A percentile compares a stretch with the other conserved stretches of the same genome.
These are phyloP conservation scores for Caenorhabditis plicata DNA, from an alignment of 2,888 invertebrate species.

Conservation along the genomic window DNA sequence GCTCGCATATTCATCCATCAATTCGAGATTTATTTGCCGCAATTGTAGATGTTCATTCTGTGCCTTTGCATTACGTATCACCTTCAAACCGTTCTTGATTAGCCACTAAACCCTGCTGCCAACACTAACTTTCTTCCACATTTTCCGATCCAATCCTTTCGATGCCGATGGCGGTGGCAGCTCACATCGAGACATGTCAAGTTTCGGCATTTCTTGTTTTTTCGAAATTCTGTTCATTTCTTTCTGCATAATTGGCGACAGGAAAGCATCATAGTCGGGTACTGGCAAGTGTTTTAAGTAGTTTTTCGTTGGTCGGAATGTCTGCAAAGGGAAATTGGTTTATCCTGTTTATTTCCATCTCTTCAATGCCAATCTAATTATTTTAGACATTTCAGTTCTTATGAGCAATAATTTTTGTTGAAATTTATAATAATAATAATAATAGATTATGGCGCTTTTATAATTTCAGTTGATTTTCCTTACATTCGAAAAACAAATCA, in stretches of 20 bases:
- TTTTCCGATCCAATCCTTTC: conserved; percentile 46
- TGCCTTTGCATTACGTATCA: conserved; percentile 53
- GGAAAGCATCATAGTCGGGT: conserved; percentile 79
- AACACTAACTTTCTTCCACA: conserved; percentile 52
- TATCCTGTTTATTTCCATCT: too few relatives aligned
- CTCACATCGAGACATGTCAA: conserved; percentile 61
- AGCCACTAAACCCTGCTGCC: neutral
- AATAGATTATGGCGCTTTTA: too few relatives aligned
- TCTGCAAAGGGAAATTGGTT: conserved; percentile 22
- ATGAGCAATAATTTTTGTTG: too few relatives aligned
- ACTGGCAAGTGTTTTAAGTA: conserved; percentile 84
- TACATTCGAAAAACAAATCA: too few relatives aligned
- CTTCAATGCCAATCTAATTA: too few relatives aligned
- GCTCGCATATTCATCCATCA: conserved; percentile 55
- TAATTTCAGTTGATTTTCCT: too few relatives aligned
- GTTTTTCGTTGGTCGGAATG: conserved; percentile 92
- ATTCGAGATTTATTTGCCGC: conserved; percentile 55
- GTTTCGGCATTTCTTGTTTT: conserved; percentile 58
- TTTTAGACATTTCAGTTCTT: too few relatives aligned
- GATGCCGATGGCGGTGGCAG: conserved; percentile 55
- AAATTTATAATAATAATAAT: too few relatives aligned
- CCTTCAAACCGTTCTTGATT: conserved; percentile 11
- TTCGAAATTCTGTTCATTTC: conserved; percentile 51
- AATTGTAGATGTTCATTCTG: conserved; percentile 58
- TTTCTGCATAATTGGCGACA: conserved; percentile 48